Evolutionary conservation across 2,888 invertebrate species (phyloP), one percentile per base, ranked within the genome.

Genomic region (Brachyptera putata): DNA sequence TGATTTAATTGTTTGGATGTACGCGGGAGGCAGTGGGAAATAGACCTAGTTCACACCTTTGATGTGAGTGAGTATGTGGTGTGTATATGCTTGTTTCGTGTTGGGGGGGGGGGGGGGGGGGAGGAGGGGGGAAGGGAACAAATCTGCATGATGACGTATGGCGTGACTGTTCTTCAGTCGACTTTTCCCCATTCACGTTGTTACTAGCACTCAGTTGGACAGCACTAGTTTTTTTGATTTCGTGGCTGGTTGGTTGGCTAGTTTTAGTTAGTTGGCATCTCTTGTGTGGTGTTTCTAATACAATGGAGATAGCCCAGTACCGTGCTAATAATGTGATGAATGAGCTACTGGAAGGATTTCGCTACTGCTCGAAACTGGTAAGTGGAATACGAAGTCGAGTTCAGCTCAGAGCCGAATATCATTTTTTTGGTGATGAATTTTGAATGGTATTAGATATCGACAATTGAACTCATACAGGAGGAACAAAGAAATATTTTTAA

Each of bases 231-330:
- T n/a, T n/a, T n/a, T n/a, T n/a, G n/a, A n/a, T n/a, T 30, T 30
- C 30, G 30, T 30, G 30, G 30, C 30, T 5, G 7, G 11, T 5
- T 30, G n/a, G 30, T 30, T n/a, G n/a, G n/a, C n/a, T n/a, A n/a
- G n/a, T n/a, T n/a, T n/a, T n/a, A n/a, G 30, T 30, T 5, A 7
- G 11, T 5, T 30, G n/a, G 30, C 30, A 30, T 30, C 7, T 30
- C 7, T n/a, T n/a, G 11, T 30, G 30, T 30, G 30, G 30, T n/a
- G 30, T 30, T 30, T 30, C 7, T 5, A 30, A 5, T 7, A 11
- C 30, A 30, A 43, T 43, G 43, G 43, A 43, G 43, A 43, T 18
- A n/a, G 43, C 43, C 11, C 43, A 43, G 43, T 43, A 11, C 21
- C 16, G 43, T 18, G 43, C 46, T 21, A 46, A 46, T 46, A 46